These are phyloP conservation scores for Drosophila sulfurigaster DNA, from an alignment of 1,140 invertebrate genomes.

Conservation along the genomic window DNA sequence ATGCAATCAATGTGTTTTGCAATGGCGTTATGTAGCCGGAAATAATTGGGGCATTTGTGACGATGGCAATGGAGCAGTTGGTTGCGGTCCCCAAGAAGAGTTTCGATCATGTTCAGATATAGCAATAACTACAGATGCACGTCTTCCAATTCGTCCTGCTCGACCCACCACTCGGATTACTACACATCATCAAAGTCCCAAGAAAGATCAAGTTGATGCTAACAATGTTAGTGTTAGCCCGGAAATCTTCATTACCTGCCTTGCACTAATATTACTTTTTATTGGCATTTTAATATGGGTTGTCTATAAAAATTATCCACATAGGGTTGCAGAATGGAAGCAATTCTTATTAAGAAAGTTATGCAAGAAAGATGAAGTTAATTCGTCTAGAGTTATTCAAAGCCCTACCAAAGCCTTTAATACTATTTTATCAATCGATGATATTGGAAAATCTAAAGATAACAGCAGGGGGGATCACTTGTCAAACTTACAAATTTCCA, in stretches of 20 bases:
- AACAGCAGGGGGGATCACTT: background rate
- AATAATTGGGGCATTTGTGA: constrained; percentile 86
- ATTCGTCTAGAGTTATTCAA: background rate
- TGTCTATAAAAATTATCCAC: constrained; percentile 56
- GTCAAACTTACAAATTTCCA: constrained; percentile 2
- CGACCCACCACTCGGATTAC: constrained; percentile 57
- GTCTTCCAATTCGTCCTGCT: constrained; percentile 54
- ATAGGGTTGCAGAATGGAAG: constrained; percentile 39
- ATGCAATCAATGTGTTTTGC: constrained; percentile 86
- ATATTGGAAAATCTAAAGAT: constrained; percentile 19
- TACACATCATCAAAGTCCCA: constrained; percentile 16
- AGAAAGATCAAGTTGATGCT: constrained; percentile 22
- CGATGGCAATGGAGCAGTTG: constrained; percentile 83
- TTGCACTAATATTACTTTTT: constrained; percentile 17
- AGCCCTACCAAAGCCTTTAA: constrained; percentile 20
- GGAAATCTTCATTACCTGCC: constrained; percentile 11
- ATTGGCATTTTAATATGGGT: constrained; percentile 20
- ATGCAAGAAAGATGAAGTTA: constrained; percentile 32
- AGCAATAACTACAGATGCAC: constrained; percentile 87
- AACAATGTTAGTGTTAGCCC: background rate
- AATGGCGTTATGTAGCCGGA: constrained; percentile 82
- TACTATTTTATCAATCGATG: constrained; percentile 9
- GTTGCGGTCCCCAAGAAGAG: constrained; percentile 90
- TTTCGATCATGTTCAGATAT: constrained; percentile 95
- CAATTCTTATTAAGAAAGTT: constrained; percentile 2